Base-by-base conservation (phyloP, 2,797 vertebrate species). In the Mallotus villosus region DNA sequence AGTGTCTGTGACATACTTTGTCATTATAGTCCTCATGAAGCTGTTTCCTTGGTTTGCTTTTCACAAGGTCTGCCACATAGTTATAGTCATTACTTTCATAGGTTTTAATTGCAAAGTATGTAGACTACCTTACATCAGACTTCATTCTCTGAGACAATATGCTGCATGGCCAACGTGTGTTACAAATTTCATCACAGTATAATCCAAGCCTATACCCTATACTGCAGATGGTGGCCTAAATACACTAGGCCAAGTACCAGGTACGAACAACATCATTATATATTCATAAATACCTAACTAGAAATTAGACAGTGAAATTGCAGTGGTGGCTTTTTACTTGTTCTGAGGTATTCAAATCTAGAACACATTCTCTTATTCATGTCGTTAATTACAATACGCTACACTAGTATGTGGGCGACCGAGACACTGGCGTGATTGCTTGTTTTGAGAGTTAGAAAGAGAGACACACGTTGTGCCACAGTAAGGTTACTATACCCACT, bases 301-400 rank as follows among this genome's bases (percentile, higher is more conserved):
- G 5, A 65, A 73, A 64, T 64, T 49, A 76, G 83, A 85, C 49
- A 1, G 84, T 76, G 68, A 90, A 90, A 90, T 90, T 88, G 76
- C 77, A 81, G 86, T 85, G 79, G 83, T 87, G 86, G 82, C 81
- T 71, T 81, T 71, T 8, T 74, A 81, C 88, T 88, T 86, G 88
- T 88, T 87, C 68, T 64, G 68, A 66, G 9, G 62, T 61, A 74
- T 85, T 88, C 76, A 67, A 72, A 76, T 84, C 73, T 75, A 84
- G 70, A 84, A 84, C 83, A 87, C 82, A 82, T 84, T 73, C 80
- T 74, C 75, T 85, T 89, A 84, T 84, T 87, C 84, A 80, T 82
- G 85, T 84, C 85, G 81, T 78, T 91, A 88, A 90, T 90, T 90
- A 88, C 82, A 89, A 83, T 87, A 86, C 83, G 49, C 75, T 61